phyloP scores from a whole-genome alignment of 2,888 invertebrate species.

The Eupithecia dodoneata region DNA sequence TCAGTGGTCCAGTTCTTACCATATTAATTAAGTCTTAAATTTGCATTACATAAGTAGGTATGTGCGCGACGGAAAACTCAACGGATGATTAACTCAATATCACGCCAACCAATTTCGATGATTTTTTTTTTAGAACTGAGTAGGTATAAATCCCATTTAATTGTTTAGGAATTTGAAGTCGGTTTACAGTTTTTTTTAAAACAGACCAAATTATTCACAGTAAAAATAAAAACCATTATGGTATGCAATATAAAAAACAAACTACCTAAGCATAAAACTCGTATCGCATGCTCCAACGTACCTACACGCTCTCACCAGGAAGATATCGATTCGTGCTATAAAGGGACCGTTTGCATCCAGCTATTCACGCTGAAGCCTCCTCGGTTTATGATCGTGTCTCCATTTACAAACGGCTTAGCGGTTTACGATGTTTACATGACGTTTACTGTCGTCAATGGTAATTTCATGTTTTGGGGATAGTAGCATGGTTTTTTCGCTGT shows the following conservation, averaged over 20 bases:
- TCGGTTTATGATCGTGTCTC: conserved; percentile 43
- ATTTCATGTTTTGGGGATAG: conserved; percentile 14
- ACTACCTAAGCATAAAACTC: background rate
- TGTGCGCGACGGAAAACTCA: too few species aligned
- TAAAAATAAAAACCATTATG: too few species aligned
- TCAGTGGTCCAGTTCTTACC: too few species aligned
- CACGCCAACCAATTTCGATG: too few species aligned
- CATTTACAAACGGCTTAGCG: conserved; percentile 56
- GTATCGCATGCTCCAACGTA: conserved; percentile 38
- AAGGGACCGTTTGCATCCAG: conserved; percentile 61
- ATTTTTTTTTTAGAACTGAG: too few species aligned
- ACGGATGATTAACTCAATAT: too few species aligned
- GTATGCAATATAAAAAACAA: background rate
- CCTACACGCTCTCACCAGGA: conserved; percentile 50
- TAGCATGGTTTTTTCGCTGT: background rate
- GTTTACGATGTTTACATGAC: conserved; percentile 54
- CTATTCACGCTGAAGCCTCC: conserved; percentile 54
- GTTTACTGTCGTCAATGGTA: conserved; percentile 32
- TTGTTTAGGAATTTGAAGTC: too few species aligned
- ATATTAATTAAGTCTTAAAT: too few species aligned
- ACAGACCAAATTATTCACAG: too few species aligned
- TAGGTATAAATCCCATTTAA: too few species aligned
- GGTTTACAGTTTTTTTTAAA: too few species aligned
- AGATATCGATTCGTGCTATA: conserved; percentile 69
- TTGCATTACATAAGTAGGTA: too few species aligned